Conservation (phyloP, 53 echinoderm and acorn worm genomes). For the Apostichopus leukothele region DNA sequence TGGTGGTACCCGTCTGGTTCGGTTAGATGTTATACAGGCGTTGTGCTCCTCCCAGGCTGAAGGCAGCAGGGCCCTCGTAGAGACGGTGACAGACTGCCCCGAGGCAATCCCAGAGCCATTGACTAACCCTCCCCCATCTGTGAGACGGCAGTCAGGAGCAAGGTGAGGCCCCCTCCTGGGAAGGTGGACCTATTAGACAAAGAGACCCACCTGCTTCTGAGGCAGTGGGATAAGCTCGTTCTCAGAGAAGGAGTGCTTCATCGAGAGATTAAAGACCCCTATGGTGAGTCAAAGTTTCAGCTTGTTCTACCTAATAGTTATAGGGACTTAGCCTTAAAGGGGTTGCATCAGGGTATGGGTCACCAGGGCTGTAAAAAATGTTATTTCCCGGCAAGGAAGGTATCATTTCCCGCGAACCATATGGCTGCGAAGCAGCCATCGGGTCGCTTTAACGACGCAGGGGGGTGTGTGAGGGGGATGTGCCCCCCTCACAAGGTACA, state of each 20-base stretch:
- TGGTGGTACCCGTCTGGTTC: too few species aligned
- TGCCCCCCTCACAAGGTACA: too few species aligned
- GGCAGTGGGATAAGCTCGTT: slow-evolving; percentile 48
- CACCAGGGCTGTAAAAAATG: too few species aligned
- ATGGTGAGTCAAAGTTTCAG: slow-evolving; percentile 38
- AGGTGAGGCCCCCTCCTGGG: background rate
- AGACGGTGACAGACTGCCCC: slow-evolving; percentile 40
- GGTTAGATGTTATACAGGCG: too few species aligned
- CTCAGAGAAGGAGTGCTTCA: slow-evolving; percentile 49
- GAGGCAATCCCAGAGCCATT: slow-evolving; percentile 45
- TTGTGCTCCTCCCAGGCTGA: background rate
- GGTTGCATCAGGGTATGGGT: slow-evolving; percentile 50
- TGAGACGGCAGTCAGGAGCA: background rate
- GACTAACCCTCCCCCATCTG: background rate
- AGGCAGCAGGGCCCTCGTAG: slow-evolving; percentile 14
- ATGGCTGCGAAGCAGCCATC: too few species aligned
- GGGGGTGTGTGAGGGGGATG: too few species aligned
- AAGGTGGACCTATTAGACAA: too few species aligned
- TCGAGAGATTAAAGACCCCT: background rate
- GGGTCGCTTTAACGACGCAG: too few species aligned
- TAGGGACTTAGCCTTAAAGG: slow-evolving; percentile 45
- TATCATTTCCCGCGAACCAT: too few species aligned
- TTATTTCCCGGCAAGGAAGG: too few species aligned
- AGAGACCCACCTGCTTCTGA: too few species aligned
- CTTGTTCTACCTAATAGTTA: slow-evolving; percentile 54